Base-by-base conservation (phyloP, 2,888 invertebrate species). In the Platerodrilus igneus region DNA sequence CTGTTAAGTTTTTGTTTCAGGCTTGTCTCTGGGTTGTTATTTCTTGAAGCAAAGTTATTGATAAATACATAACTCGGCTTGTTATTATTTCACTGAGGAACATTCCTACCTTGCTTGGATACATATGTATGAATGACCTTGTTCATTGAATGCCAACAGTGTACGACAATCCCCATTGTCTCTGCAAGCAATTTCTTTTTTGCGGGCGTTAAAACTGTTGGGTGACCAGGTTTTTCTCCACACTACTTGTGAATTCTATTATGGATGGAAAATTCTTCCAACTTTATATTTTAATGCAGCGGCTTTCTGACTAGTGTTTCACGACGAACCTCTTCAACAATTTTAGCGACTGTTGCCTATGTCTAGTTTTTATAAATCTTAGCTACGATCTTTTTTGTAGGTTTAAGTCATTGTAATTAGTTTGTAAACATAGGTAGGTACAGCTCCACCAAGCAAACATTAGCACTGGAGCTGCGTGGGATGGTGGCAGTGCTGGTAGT, bases 251-350 rank as follows among this genome's bases (percentile, higher is more conserved):
- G 27, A 26, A 36, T 13, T 36, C 23, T 34, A 22, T 43, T 15
- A 9, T 35, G n/a, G 25, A 14, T 35, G 21, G 4, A 35, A 30
- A 21, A 30, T 43, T 23, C 35, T 14, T 10, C 10, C 20, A 11
- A 39, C 25, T 20, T 42, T 37, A 23, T 31, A 42, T 14, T 37
- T 42, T 27, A 28, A 7, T 4, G 10, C 10, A 15, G 35, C 14
- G 10, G 14, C 15, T 29, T 23, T 18, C 17, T 23, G 18, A 17
- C n/a, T n/a, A n/a, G n/a, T n/a, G n/a, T n/a, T n/a, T n/a, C n/a
- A n/a, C 14, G n/a, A n/a, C n/a, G n/a, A n/a, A n/a, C n/a, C n/a
- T n/a, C n/a, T n/a, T n/a, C n/a, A n/a, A n/a, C n/a, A n/a, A n/a
- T n/a, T n/a, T n/a, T n/a, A n/a, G n/a, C n/a, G n/a, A n/a, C n/a